phyloP scores from a whole-genome alignment of 2,797 vertebrate species.

The Dryobates pubescens region DNA sequence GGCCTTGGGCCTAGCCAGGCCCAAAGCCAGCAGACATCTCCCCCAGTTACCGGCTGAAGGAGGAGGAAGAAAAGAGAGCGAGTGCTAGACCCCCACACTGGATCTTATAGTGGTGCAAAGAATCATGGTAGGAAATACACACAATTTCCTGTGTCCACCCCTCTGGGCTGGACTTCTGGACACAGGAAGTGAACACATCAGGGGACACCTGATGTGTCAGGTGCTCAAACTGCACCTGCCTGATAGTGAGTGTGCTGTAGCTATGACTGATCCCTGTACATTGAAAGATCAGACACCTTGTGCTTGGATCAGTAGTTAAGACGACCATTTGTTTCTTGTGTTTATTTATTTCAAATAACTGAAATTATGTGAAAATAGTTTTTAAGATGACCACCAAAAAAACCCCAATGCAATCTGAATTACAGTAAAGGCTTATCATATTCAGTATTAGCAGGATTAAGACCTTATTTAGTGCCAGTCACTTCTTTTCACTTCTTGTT shows the following conservation, averaged over 20 bases:
- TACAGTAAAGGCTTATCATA: neutral
- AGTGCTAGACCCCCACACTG: too few species aligned
- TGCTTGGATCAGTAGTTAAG: neutral
- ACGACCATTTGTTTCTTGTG: neutral
- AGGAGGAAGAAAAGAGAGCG: too few species aligned
- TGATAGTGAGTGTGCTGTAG: neutral
- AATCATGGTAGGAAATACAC: too few species aligned
- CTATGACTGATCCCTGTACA: neutral
- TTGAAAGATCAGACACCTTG: neutral
- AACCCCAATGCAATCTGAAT: neutral
- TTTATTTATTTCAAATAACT: neutral
- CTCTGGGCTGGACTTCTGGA: too few species aligned
- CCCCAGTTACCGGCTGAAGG: too few species aligned
- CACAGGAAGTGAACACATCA: too few species aligned
- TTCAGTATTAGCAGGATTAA: neutral
- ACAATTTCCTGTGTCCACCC: too few species aligned
- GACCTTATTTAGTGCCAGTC: neutral
- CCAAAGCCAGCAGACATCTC: too few species aligned
- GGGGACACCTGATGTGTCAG: too few species aligned
- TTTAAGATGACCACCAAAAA: neutral
- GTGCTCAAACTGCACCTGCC: too few species aligned
- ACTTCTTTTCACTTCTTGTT: constrained; percentile 8
- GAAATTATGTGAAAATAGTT: neutral
- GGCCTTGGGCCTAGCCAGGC: too few species aligned
- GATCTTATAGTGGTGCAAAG: too few species aligned